Conservation (phyloP, 1,140 invertebrate genomes). For the Orius laevigatus region DNA sequence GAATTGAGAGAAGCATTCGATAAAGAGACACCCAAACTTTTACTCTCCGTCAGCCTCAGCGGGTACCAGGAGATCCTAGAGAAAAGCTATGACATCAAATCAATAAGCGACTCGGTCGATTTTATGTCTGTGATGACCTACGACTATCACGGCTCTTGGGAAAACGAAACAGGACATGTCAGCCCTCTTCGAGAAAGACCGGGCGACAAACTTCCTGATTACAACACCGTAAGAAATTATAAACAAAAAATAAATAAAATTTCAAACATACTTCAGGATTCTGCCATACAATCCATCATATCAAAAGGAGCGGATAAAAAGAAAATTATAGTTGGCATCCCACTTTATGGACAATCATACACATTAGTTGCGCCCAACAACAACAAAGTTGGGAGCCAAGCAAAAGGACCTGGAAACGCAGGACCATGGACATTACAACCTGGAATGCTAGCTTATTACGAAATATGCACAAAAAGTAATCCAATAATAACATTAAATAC, state of each 20-base stretch:
- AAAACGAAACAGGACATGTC: slow-evolving; percentile 74
- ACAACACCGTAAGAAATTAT: slow-evolving; percentile 52
- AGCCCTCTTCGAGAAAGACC: slow-evolving; percentile 75
- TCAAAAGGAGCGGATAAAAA: slow-evolving; percentile 51
- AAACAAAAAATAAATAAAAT: too few species aligned
- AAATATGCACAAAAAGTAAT: slow-evolving; percentile 37
- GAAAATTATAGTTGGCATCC: slow-evolving; percentile 68
- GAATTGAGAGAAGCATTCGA: slow-evolving; percentile 53
- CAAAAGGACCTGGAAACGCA: slow-evolving; percentile 59
- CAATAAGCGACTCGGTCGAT: slow-evolving; percentile 51
- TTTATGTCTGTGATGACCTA: slow-evolving; percentile 86
- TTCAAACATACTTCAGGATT: too few species aligned
- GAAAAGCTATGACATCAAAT: slow-evolving; percentile 52
- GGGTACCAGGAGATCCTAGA: slow-evolving; percentile 51
- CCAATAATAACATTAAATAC: not conserved
- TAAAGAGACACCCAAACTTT: slow-evolving; percentile 47
- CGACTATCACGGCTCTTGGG: slow-evolving; percentile 81
- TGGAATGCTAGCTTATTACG: slow-evolving; percentile 76
- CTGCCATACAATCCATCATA: slow-evolving; percentile 59
- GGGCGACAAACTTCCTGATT: slow-evolving; percentile 43
- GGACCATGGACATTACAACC: too few species aligned
- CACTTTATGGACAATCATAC: slow-evolving; percentile 71
- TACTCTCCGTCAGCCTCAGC: slow-evolving; percentile 71
- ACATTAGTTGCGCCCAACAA: slow-evolving; percentile 49
- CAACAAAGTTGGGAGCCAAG: slow-evolving; percentile 42